phyloP scores from a whole-genome alignment of 2,888 invertebrate genomes.

The Eudiplozoon nipponicum region DNA sequence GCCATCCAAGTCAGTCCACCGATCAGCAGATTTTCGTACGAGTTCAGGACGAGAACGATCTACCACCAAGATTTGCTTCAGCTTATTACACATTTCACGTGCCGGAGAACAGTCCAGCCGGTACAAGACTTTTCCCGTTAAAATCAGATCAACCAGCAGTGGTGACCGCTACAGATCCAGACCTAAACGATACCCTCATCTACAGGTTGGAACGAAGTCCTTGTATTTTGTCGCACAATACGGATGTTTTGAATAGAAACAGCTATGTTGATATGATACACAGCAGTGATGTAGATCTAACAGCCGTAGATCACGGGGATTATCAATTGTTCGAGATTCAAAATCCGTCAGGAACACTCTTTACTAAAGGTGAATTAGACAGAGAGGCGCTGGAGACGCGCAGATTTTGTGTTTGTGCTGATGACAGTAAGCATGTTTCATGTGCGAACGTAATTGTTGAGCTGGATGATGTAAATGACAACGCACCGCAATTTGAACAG shows the following conservation, averaged over 20 bases:
- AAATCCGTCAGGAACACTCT: background rate
- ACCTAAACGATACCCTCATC: background rate
- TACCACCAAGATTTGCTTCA: background rate
- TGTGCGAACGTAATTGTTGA: conserved; percentile 1
- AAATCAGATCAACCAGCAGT: background rate
- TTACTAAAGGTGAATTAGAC: background rate
- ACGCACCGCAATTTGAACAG: background rate
- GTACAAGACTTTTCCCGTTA: background rate
- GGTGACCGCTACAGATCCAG: background rate
- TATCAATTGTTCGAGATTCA: conserved; percentile 1
- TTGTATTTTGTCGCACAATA: no score
- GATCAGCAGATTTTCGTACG: background rate
- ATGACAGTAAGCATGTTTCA: background rate
- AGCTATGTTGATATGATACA: conserved; percentile 1
- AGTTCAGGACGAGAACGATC: background rate
- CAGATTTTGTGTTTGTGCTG: conserved; percentile 1
- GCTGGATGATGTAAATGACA: background rate
- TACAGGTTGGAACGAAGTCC: background rate
- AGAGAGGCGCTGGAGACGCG: background rate
- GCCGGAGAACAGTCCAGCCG: background rate
- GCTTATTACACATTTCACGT: background rate
- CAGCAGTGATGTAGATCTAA: background rate
- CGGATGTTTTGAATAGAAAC: no score
- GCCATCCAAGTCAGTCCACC: background rate
- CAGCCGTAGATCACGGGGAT: background rate